phyloP scores from a whole-genome alignment of 2,113 vertebrate species.

The Rhea americana region DNA sequence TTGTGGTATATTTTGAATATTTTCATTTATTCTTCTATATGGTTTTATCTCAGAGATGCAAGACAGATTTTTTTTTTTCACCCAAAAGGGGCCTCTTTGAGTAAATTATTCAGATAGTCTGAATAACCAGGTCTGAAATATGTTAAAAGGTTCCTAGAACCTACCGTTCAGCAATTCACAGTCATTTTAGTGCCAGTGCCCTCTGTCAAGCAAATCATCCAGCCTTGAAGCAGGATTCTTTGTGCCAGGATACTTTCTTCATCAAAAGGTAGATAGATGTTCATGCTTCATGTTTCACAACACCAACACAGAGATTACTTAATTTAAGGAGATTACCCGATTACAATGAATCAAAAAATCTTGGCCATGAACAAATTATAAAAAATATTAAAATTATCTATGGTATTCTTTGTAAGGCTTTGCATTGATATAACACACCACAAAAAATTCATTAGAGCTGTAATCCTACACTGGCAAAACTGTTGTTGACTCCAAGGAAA shows the following conservation, averaged over 20 bases:
- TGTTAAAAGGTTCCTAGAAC: neutral
- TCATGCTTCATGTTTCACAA: neutral
- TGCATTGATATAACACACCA: neutral
- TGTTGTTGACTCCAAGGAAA: neutral
- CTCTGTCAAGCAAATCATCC: neutral
- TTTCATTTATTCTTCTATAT: neutral
- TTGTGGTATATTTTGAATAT: neutral
- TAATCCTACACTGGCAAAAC: neutral
- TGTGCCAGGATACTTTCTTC: neutral
- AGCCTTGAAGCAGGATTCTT: neutral
- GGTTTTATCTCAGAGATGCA: neutral
- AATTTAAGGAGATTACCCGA: neutral
- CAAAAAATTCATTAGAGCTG: neutral
- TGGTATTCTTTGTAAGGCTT: neutral
- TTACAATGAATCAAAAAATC: neutral
- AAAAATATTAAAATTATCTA: neutral
- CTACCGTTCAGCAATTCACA: neutral
- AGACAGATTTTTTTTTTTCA: neutral
- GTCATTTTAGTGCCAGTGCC: neutral
- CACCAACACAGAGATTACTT: neutral
- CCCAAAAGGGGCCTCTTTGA: neutral
- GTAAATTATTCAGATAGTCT: neutral
- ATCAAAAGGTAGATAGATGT: neutral
- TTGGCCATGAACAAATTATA: neutral
- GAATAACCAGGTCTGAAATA: neutral